Base-by-base conservation (phyloP, 2,888 invertebrate species). In the Isoperla grammatica region DNA sequence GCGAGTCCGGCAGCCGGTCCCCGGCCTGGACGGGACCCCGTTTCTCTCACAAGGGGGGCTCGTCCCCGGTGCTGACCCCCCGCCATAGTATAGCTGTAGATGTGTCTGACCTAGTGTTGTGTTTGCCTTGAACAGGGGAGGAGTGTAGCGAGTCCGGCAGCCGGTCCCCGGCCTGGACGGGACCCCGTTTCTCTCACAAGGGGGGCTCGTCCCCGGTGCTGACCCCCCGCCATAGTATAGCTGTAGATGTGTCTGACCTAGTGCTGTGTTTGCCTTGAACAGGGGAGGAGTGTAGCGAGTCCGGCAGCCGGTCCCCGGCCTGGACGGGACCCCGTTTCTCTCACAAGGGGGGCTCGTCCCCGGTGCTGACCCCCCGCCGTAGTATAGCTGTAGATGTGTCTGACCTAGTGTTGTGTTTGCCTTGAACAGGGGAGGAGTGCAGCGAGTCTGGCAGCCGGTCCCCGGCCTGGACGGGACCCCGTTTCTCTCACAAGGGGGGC, bases 211-310 rank as follows among this genome's bases (percentile, higher is more conserved):
- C 62, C 37, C 74, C 74, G 58, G 71, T 73, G 67, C 67, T 75
- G 69, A 75, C 75, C 63, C 75, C 75, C 60, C 72, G 75, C 66
- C 74, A 73, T n/a, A n/a, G n/a, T n/a, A n/a, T n/a, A n/a, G n/a
- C n/a, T n/a, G n/a, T n/a, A n/a, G n/a, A n/a, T n/a, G n/a, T n/a
- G n/a, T n/a, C n/a, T n/a, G n/a, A n/a, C n/a, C n/a, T n/a, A n/a
- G n/a, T n/a, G n/a, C n/a, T n/a, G n/a, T n/a, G n/a, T n/a, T n/a
- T n/a, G n/a, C n/a, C n/a, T n/a, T n/a, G n/a, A n/a, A n/a, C n/a
- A n/a, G n/a, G n/a, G n/a, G n/a, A n/a, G n/a, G n/a, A n/a, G n/a
- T n/a, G n/a, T n/a, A n/a, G n/a, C n/a, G n/a, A n/a, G n/a, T n/a
- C n/a, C n/a, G n/a, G n/a, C n/a, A n/a, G n/a, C n/a, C n/a, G n/a